Percentiles rank a stretch among this genome's conserved stretches.
phyloP scores from a whole-genome alignment of 1,140 invertebrate genomes.

The Scaptomyza pallida region DNA sequence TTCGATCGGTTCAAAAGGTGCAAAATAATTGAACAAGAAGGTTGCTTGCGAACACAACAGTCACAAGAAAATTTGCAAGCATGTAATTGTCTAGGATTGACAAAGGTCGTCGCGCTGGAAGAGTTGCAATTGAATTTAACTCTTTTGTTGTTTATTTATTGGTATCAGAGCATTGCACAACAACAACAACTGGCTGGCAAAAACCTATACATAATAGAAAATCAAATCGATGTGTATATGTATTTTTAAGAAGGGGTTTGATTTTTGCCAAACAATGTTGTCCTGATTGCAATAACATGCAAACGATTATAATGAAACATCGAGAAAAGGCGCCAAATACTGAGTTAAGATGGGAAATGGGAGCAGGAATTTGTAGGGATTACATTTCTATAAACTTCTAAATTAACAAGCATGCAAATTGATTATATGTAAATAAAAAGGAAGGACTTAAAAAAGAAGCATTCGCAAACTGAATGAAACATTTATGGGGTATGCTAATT shows the following conservation, averaged over 20 bases:
- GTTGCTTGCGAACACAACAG: slow-evolving; percentile 43
- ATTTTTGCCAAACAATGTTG: slow-evolving; percentile 72
- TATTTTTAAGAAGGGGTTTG: slow-evolving; percentile 55
- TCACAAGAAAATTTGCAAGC: slow-evolving; percentile 81
- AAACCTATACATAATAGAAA: slow-evolving; percentile 16
- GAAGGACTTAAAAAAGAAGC: background rate
- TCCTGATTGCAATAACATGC: slow-evolving; percentile 79
- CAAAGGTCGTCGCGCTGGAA: slow-evolving; percentile 46
- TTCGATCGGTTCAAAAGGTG: slow-evolving; percentile 76
- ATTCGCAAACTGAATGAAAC: background rate
- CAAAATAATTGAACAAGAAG: slow-evolving; percentile 76
- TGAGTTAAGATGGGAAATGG: slow-evolving; percentile 2
- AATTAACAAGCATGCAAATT: slow-evolving; percentile 37
- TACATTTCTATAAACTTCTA: slow-evolving; percentile 11
- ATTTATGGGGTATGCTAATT: background rate
- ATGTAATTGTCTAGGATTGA: slow-evolving; percentile 78
- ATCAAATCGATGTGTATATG: slow-evolving; percentile 19
- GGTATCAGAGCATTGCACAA: slow-evolving; percentile 49
- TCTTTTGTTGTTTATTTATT: slow-evolving; percentile 82
- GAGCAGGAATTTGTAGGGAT: slow-evolving; percentile 20
- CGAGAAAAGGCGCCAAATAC: slow-evolving; percentile 63
- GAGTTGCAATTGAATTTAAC: slow-evolving; percentile 74
- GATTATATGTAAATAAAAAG: background rate
- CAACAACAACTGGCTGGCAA: slow-evolving; percentile 43
- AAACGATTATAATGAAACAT: slow-evolving; percentile 49